Evolutionary conservation across 2,888 invertebrate genomes (phyloP).

Genomic region (Tachina fera): DNA sequence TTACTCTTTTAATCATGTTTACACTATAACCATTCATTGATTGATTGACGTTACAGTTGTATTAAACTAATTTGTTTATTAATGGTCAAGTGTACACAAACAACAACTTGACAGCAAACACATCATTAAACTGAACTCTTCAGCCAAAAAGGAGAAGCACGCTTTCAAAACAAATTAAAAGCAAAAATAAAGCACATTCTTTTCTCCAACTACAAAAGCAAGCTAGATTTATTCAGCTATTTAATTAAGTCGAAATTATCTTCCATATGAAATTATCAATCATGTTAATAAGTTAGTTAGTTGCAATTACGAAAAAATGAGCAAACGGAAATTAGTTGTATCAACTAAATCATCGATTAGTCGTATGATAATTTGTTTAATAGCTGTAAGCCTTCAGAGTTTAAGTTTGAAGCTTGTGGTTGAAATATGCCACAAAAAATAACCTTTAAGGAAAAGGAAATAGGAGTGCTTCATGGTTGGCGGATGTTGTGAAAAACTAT

Average conservation of each 20-base stretch:
- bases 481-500: constrained; percentile 18
- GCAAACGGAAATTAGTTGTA: constrained; percentile 41
- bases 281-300: constrained; percentile 46
- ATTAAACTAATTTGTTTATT: constrained; percentile 25
- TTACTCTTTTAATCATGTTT: constrained; percentile 10
- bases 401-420: neutral
- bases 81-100: neutral
- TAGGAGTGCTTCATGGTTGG: constrained; percentile 24
- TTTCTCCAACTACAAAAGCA: neutral
- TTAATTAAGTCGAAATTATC: constrained; percentile 41
- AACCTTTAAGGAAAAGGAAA: constrained; percentile 32
- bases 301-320: constrained; percentile 12
- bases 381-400: neutral
- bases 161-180: neutral
- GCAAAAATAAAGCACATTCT: constrained; percentile 5
- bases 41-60: constrained; percentile 42
- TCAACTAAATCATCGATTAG: constrained; percentile 32
- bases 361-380: constrained; percentile 23
- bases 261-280: constrained; percentile 55
- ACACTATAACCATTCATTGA: constrained; percentile 1
- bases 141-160: constrained; percentile 16
- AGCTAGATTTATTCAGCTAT: constrained; percentile 24
- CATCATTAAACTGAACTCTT: neutral
- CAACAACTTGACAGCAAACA: constrained; percentile 20
- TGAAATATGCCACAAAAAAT: neutral